These are phyloP conservation scores for Nesoenas mayeri DNA, from an alignment of 2,113 vertebrate genomes.

Conservation along the genomic window DNA sequence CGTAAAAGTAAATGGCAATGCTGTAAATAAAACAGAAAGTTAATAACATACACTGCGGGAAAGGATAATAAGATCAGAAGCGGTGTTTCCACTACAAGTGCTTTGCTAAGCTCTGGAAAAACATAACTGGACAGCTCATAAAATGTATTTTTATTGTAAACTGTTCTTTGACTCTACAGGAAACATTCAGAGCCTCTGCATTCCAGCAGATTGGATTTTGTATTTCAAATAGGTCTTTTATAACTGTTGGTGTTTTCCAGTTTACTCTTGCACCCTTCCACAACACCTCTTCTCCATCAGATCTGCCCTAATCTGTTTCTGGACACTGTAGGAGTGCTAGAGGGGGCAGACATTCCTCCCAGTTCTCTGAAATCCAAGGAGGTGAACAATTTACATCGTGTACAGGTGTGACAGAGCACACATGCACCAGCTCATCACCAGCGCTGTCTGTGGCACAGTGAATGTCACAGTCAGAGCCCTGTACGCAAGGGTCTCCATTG, in stretches of 20 bases:
- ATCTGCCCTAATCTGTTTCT: not conserved
- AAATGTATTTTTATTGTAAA: not conserved
- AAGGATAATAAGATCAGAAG: constrained; percentile 52
- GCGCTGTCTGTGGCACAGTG: rapidly evolving
- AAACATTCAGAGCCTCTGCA: not conserved
- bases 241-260: not conserved
- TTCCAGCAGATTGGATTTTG: not conserved
- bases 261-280: not conserved
- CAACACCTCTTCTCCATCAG: not conserved
- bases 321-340: not conserved
- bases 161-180: not conserved
- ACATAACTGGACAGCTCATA: not conserved
- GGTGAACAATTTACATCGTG: not conserved
- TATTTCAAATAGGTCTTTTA: not conserved
- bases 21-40: constrained; percentile 54
- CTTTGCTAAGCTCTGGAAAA: constrained; percentile 53
- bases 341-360: not conserved
- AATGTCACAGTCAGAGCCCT: not conserved
- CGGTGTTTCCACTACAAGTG: not conserved
- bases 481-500: not conserved
- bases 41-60: constrained; percentile 38
- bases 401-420: not conserved
- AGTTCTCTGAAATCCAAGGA: not conserved
- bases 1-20: constrained; percentile 34
- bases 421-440: rapidly evolving